phyloP scores from a whole-genome alignment of 2,888 invertebrate genomes.

The Tuberolachnus salignus region DNA sequence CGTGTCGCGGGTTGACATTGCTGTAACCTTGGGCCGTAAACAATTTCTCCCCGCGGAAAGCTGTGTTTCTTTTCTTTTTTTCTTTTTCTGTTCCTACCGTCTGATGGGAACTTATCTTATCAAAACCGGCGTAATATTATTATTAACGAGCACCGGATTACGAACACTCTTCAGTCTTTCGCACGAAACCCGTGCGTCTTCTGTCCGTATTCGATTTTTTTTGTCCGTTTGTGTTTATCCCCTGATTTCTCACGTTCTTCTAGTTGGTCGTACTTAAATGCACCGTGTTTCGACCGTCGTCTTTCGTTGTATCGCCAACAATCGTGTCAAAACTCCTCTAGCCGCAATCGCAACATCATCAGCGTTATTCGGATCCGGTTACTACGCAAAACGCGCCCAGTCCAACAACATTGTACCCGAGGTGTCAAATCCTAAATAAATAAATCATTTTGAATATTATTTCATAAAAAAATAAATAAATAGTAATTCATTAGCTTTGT shows the following conservation, averaged over 20 bases:
- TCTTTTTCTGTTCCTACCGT: too few relatives aligned
- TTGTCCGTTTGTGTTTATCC: neutral
- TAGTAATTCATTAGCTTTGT: neutral
- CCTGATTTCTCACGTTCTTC: neutral
- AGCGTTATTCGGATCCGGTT: conserved; percentile 9
- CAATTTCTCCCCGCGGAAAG: neutral
- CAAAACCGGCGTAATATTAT: neutral
- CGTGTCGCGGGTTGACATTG: conserved; percentile 31
- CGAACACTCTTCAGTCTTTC: too few relatives aligned
- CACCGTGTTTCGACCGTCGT: neutral
- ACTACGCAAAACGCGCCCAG: neutral
- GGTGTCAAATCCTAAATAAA: conserved; percentile 22
- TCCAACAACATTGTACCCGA: conserved; percentile 19
- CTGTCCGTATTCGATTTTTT: neutral
- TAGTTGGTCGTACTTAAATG: conserved; percentile 8
- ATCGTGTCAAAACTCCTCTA: conserved; percentile 9
- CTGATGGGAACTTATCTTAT: conserved; percentile 11
- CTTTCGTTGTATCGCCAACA: neutral
- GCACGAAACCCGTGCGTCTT: neutral
- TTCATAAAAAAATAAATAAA: too few relatives aligned
- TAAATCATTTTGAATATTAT: neutral
- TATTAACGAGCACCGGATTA: neutral
- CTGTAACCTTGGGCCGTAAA: conserved; percentile 33
- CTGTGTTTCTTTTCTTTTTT: too few relatives aligned
- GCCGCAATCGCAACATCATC: neutral